These are phyloP conservation scores for Lineus longissimus DNA, from an alignment of 1,140 invertebrate genomes.

Conservation along the genomic window DNA sequence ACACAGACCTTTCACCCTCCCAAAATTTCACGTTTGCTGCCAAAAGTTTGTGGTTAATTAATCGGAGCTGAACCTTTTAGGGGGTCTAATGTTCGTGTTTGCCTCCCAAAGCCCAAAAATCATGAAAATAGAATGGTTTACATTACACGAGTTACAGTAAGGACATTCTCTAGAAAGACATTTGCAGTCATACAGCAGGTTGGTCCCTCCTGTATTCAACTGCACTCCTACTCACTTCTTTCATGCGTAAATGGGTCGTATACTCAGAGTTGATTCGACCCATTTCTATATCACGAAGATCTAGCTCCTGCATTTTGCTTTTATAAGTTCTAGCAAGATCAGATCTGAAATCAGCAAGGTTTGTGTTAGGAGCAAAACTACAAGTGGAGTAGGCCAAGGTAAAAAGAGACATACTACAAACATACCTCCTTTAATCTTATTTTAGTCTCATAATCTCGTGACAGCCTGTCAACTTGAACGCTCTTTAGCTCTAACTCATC, in stretches of 20 bases:
- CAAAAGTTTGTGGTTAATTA: too few relatives aligned
- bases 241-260: slow-evolving; percentile 44
- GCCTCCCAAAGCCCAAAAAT: too few relatives aligned
- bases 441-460: slow-evolving; percentile 46
- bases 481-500: slow-evolving; percentile 45
- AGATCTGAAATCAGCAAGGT: slow-evolving; percentile 24
- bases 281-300: slow-evolving; percentile 42
- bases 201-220: too few relatives aligned
- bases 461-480: slow-evolving; percentile 37
- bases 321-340: slow-evolving; percentile 40
- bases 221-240: slow-evolving; percentile 46
- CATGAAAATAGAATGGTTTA: too few relatives aligned
- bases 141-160: too few relatives aligned
- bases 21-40: background rate
- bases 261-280: slow-evolving; percentile 41
- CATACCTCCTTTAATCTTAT: slow-evolving; percentile 47
- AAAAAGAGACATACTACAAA: background rate
- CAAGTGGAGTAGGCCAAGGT: too few relatives aligned
- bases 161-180: too few relatives aligned
- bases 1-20: background rate
- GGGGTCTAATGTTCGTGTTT: background rate
- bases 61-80: background rate
- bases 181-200: too few relatives aligned
- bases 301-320: slow-evolving; percentile 42
- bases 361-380: too few relatives aligned